These are phyloP conservation scores for Thymelicus acteon DNA, from an alignment of 2,888 invertebrate genomes.

Conservation along the genomic window DNA sequence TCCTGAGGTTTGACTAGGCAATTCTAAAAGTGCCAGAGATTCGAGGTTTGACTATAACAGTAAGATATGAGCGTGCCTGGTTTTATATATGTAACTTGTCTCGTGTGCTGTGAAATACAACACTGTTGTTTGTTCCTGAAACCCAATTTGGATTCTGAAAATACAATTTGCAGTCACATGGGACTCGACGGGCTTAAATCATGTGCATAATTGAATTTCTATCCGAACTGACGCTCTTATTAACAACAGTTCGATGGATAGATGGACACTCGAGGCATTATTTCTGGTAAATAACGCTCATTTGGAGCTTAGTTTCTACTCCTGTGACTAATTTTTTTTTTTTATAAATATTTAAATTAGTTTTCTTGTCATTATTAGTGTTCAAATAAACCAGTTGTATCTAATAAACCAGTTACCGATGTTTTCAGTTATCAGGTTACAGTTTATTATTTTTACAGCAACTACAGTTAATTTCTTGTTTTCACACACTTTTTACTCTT, in stretches of 20 bases:
- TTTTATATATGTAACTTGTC: neutral
- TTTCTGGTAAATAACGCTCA: neutral
- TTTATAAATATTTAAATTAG: no score
- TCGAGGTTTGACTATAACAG: neutral
- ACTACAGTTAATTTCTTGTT: no score
- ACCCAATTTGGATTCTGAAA: conserved; percentile 21
- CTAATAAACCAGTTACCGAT: no score
- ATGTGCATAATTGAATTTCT: conserved; percentile 36
- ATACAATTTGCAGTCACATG: conserved; percentile 26
- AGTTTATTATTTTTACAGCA: no score
- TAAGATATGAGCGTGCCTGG: neutral
- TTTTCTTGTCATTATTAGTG: no score
- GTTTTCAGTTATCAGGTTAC: no score
- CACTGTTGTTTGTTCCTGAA: conserved; percentile 8
- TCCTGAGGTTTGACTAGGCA: no score
- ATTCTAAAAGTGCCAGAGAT: no score
- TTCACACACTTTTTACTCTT: no score
- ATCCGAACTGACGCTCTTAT: conserved; percentile 27
- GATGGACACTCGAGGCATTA: neutral
- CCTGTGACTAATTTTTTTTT: no score
- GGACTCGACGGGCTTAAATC: conserved; percentile 24
- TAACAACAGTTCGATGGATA: conserved; percentile 21
- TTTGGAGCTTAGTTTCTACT: neutral
- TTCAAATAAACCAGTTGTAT: no score
- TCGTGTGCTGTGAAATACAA: neutral